Evolutionary conservation across 2,113 vertebrate genomes (phyloP).

Genomic region (Oreotrochilus melanogaster): DNA sequence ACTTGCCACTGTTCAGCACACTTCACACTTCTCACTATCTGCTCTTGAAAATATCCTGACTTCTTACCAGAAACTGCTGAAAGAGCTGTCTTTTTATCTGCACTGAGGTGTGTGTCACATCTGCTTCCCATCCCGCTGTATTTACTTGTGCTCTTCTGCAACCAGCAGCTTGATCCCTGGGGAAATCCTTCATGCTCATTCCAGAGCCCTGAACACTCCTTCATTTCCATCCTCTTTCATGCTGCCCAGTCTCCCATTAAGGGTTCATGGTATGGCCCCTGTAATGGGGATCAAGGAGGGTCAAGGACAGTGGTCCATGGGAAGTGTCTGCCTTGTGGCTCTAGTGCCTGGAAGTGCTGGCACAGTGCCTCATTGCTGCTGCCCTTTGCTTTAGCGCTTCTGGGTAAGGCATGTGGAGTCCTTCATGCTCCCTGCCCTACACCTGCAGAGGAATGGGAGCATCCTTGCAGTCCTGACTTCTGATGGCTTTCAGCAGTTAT

Average conservation of each 20-base stretch:
- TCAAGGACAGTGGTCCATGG: not conserved
- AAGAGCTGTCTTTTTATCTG: not conserved
- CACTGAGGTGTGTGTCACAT: not conserved
- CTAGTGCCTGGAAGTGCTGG: not conserved
- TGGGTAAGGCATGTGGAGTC: accelerated
- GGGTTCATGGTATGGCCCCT: not conserved
- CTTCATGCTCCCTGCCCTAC: not conserved
- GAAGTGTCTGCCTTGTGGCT: not conserved
- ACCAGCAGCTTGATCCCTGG: not conserved
- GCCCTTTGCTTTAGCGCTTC: not conserved
- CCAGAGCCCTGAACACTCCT: not conserved
- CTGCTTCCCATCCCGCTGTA: not conserved
- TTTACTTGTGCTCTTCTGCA: not conserved
- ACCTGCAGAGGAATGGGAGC: accelerated
- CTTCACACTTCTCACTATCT: not conserved
- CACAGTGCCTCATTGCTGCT: not conserved
- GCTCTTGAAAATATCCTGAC: not conserved
- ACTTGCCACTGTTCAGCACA: not conserved
- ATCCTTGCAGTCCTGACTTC: not conserved
- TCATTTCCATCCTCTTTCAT: constrained; percentile 18
- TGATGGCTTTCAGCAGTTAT: not conserved
- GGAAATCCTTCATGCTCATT: not conserved
- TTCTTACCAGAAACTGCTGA: not conserved
- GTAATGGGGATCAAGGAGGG: constrained; percentile 21
- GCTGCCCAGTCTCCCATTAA: not conserved